These are phyloP conservation scores for Bos indicus DNA, from an alignment of 2,113 vertebrate species.

Conservation along the genomic window DNA sequence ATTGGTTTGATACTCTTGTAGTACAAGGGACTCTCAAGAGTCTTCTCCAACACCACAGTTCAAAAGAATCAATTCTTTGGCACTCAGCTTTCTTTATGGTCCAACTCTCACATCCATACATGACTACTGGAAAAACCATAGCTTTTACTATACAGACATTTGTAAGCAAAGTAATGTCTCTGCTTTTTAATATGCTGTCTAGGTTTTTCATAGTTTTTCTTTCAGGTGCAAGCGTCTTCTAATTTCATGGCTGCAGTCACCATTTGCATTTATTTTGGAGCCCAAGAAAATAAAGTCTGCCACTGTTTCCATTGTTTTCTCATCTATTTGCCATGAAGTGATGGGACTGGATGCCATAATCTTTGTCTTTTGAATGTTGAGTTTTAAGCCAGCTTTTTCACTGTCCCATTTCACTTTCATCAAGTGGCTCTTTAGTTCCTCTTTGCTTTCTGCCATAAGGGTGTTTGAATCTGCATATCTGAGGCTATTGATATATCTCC, in stretches of 20 bases:
- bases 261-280: background rate
- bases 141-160: background rate
- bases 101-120: background rate
- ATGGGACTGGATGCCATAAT: background rate
- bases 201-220: background rate
- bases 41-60: background rate
- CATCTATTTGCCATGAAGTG: background rate
- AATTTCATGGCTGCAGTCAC: background rate
- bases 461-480: background rate
- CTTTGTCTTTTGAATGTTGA: background rate
- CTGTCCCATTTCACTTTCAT: background rate
- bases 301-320: background rate
- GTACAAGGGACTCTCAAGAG: background rate
- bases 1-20: background rate
- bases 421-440: background rate
- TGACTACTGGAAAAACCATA: background rate
- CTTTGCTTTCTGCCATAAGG: background rate
- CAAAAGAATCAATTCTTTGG: background rate
- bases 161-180: background rate
- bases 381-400: background rate
- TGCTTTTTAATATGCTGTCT: background rate
- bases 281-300: background rate
- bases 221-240: background rate
- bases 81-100: background rate
- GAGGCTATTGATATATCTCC: background rate